Conservation (phyloP, 2,888 invertebrate species). For the Meteorus colon region DNA sequence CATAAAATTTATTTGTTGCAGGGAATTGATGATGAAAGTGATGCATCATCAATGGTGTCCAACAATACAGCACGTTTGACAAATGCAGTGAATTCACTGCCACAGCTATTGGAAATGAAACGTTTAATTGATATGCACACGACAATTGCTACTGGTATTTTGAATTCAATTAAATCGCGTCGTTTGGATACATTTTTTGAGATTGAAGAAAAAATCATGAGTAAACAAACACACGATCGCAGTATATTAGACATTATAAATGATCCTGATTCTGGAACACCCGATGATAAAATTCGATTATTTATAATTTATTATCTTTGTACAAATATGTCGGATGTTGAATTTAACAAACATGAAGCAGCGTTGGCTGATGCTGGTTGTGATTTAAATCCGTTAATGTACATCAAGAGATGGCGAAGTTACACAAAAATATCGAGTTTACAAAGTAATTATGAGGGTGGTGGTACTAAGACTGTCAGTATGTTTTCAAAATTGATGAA, state of each 20-base stretch:
- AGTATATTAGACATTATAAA: conserved; percentile 90
- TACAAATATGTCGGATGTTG: conserved; percentile 85
- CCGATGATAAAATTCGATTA: conserved; percentile 93
- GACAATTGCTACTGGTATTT: conserved; percentile 94
- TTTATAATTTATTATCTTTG: conserved; percentile 96
- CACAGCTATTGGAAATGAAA: conserved; percentile 97
- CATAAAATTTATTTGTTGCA: conserved; percentile 51
- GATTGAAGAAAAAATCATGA: conserved; percentile 98
- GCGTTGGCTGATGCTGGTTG: conserved; percentile 87
- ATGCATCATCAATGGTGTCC: conserved; percentile 90
- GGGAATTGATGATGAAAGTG: conserved; percentile 91
- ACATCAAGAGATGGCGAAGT: conserved; percentile 93
- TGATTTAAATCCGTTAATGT: conserved; percentile 89
- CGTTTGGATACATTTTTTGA: conserved; percentile 98
- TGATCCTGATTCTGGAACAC: conserved; percentile 89
- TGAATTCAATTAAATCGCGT: conserved; percentile 89
- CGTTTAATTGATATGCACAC: conserved; percentile 99
- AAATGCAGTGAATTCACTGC: conserved; percentile 95
- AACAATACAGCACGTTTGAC: conserved; percentile 95
- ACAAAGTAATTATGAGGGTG: conserved; percentile 90
- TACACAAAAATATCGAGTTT: conserved; percentile 85
- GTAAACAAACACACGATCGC: conserved; percentile 86
- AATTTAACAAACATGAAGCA: conserved; percentile 88
- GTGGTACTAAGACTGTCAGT: conserved; percentile 95
- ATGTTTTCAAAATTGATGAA: conserved; percentile 99